phyloP scores from a whole-genome alignment of 2,797 vertebrate species.

The Ctenopoma kingsleyae region DNA sequence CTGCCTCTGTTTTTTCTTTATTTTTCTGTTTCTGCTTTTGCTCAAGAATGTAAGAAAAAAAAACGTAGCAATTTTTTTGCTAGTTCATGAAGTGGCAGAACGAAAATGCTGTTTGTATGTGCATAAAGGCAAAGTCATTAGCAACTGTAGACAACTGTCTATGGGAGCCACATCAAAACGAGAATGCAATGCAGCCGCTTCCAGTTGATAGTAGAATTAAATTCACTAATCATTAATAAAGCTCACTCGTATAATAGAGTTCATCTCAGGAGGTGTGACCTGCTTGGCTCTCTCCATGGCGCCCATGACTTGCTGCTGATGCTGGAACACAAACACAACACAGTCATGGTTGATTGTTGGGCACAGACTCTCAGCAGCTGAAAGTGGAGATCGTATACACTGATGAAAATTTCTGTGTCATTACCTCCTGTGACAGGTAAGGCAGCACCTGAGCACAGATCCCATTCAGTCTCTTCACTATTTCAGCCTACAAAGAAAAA shows the following conservation, averaged over 20 bases:
- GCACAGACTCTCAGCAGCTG: background rate
- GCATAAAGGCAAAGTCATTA: too few relatives aligned
- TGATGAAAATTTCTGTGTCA: background rate
- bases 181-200: background rate
- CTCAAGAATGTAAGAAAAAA: too few relatives aligned
- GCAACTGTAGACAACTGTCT: too few relatives aligned
- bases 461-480: conserved; percentile 97
- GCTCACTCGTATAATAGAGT: conserved; percentile 91
- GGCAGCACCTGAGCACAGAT: conserved; percentile 99
- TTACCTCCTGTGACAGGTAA: conserved; percentile 98
- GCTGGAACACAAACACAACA: conserved; percentile 58
- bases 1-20: too few relatives aligned
- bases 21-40: too few relatives aligned
- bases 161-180: background rate
- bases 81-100: too few relatives aligned
- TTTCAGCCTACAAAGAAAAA: conserved; percentile 89
- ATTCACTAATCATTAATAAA: background rate
- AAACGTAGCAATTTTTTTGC: too few relatives aligned
- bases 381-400: background rate
- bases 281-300: conserved; percentile 98
- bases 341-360: background rate
- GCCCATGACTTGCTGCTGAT: conserved; percentile 90
- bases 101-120: too few relatives aligned
- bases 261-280: conserved; percentile 97
- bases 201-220: background rate